Percentiles rank a stretch among this genome's conserved stretches.
Evolutionary conservation across 2,888 invertebrate genomes (phyloP).

Genomic region (Selenia dentaria): DNA sequence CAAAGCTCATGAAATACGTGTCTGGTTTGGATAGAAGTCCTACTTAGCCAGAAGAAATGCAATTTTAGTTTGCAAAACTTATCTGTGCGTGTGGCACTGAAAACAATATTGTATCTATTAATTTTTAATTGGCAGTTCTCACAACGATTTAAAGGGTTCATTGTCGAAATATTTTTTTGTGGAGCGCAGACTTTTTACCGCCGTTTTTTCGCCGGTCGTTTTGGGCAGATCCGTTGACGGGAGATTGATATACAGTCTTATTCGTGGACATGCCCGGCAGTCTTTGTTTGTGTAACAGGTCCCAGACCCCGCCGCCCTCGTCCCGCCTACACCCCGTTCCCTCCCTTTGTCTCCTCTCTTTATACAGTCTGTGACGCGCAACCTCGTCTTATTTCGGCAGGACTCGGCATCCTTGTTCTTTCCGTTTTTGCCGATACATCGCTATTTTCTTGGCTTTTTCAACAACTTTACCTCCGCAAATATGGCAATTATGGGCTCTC

Average conservation of each 20-base stretch:
- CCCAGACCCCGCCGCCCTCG: slow-evolving; percentile 42
- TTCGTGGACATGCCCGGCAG: slow-evolving; percentile 77
- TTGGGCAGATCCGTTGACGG: slow-evolving; percentile 79
- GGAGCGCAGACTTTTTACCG: slow-evolving; percentile 63
- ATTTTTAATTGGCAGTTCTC: slow-evolving; percentile 84
- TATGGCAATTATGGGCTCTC: slow-evolving; percentile 3
- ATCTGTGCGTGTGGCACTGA: slow-evolving; percentile 20
- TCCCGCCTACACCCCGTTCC: slow-evolving; percentile 44
- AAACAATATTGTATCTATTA: slow-evolving; percentile 63
- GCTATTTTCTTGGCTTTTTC: slow-evolving; percentile 42
- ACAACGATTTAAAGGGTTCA: slow-evolving; percentile 79
- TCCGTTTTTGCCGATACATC: slow-evolving; percentile 46
- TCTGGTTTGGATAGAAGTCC: neutral
- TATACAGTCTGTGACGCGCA: slow-evolving; percentile 73
- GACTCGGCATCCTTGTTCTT: slow-evolving; percentile 54
- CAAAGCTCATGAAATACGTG: neutral
- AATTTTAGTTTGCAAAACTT: neutral
- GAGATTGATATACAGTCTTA: slow-evolving; percentile 82
- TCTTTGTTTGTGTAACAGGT: slow-evolving; percentile 82
- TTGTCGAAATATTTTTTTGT: slow-evolving; percentile 74
- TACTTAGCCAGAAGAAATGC: too few species aligned
- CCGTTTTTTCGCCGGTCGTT: slow-evolving; percentile 75
- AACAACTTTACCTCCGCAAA: slow-evolving; percentile 23
- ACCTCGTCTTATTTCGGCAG: slow-evolving; percentile 70
- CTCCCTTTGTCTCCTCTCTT: slow-evolving; percentile 74